Conservation (phyloP, 2,888 invertebrate species). For the Incurvaria masculella region DNA sequence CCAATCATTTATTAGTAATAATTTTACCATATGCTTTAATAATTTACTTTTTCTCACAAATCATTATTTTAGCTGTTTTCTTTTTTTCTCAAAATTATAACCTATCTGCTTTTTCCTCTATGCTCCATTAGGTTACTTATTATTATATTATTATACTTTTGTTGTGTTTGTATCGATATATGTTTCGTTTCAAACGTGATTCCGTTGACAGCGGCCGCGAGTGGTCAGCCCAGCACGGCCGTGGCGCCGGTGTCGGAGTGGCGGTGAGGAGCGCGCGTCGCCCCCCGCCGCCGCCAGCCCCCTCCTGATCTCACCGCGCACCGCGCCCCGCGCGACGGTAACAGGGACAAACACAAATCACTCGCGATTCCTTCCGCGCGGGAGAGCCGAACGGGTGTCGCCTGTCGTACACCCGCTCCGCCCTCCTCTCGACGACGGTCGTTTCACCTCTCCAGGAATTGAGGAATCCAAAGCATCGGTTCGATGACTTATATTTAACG, state of each 20-base stretch:
- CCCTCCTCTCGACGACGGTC: conserved; percentile 18
- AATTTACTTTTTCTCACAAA: no score
- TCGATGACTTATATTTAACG: background rate
- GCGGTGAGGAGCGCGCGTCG: conserved; percentile 52
- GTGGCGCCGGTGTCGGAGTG: conserved; percentile 49
- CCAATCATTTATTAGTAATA: no score
- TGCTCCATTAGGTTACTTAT: no score
- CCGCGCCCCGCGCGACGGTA: conserved; percentile 4
- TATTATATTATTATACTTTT: no score
- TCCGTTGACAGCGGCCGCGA: conserved; percentile 37
- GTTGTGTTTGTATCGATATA: no score
- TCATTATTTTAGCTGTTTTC: no score
- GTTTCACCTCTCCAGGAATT: background rate
- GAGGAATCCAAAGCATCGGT: background rate
- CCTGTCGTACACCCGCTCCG: background rate
- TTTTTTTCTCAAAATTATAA: no score
- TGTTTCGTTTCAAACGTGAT: no score
- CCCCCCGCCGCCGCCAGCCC: conserved; percentile 16
- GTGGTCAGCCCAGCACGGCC: conserved; percentile 58
- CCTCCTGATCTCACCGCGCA: conserved; percentile 5
- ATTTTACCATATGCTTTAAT: no score
- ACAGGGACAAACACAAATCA: background rate
- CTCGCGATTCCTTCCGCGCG: background rate
- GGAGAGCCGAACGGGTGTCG: no score
- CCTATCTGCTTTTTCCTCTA: no score